Conservation (phyloP, 2,888 invertebrate genomes). For the Polymixis flavicincta region DNA sequence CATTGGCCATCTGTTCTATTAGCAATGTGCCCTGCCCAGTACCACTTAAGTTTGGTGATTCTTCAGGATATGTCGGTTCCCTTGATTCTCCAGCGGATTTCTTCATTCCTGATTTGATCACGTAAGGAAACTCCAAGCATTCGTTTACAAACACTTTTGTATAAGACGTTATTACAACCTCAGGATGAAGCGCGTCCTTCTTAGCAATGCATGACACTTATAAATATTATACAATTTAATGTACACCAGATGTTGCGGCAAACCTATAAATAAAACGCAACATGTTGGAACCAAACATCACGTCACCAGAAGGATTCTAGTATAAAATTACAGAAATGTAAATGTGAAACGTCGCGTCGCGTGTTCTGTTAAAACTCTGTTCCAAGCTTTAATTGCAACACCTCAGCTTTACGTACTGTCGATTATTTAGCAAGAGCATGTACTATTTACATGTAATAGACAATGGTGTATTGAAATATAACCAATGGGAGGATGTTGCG, state of each 20-base stretch:
- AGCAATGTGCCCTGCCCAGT: no score
- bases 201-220: no score
- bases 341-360: no score
- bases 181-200: neutral
- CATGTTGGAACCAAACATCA: no score
- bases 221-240: neutral
- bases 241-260: neutral
- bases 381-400: conserved; percentile 47
- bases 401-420: conserved; percentile 28
- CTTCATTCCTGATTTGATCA: no score
- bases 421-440: conserved; percentile 49
- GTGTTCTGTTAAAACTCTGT: conserved; percentile 19
- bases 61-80: no score
- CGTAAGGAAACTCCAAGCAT: no score
- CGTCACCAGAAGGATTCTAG: neutral
- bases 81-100: no score
- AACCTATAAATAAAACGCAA: neutral
- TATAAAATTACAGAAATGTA: no score
- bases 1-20: no score
- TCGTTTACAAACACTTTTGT: neutral
- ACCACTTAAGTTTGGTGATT: no score
- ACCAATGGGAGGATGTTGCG: conserved; percentile 47
- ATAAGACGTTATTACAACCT: neutral
- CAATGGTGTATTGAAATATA: conserved; percentile 54
- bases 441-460: conserved; percentile 53